Evolutionary conservation across 92 coral and sea anemone species (phyloP), one percentile per base, ranked within the genome.

Genomic region (Phenganax stokvisi): DNA sequence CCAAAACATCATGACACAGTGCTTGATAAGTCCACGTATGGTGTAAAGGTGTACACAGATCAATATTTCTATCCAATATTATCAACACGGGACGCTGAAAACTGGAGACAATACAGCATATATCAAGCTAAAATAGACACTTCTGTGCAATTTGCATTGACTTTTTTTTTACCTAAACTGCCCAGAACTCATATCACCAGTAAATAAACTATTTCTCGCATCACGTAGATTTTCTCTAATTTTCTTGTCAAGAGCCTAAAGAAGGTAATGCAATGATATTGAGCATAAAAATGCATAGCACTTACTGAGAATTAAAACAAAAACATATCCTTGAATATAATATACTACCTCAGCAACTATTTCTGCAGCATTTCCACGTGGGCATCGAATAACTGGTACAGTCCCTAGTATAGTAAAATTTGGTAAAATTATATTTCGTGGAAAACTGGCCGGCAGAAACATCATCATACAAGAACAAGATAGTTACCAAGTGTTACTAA

Each of bases 1-100:
- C 98, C 88, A 93, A 73, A 70, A 93, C 97, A 72, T 93, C 98
- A 80, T 93, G 97, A 12, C 90, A 90, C 51, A 93, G 84, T n/a
- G 98, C 98, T 54, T 91, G 98, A 71, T 93, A 93, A 0, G 98
- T 93, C 98, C 98, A 93, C 0, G 98, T 93, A 56, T 93, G 98
- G 72, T 93, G 98, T 13, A 93, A 75, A 5, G 98, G 98, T 0
- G 98, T 93, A 76, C 97, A 93, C 56, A 93, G 80, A 76, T 93
- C 98, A 90, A 91, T 88, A 81, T 93, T 92, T 20, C 98, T 93
- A 85, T 93, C 98, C 77, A 93, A 66, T 56, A 93, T 90, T 20
- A 93, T 89, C 13, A 93, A 85, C 76, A 93, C 94, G 20, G 98
- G 98, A 68, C 98, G 81, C 90, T 93, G 98, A 84, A 93, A 93